A percentile compares a stretch with the other conserved stretches of the same genome.
Evolutionary conservation across 2,888 invertebrate species (phyloP).

Genomic region (Drosophila meridiana): DNA sequence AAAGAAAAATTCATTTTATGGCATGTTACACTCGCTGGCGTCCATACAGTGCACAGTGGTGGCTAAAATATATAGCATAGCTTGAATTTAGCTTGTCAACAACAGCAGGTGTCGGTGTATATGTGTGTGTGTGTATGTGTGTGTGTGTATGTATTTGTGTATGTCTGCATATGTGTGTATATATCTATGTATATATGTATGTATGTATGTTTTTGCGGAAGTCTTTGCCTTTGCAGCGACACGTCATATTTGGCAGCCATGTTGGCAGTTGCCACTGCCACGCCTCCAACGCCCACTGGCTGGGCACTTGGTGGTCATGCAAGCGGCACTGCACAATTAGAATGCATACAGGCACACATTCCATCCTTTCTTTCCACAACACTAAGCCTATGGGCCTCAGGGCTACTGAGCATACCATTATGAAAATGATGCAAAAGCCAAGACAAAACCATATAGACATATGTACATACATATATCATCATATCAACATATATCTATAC

Average conservation of each 20-base stretch:
- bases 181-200: conserved; percentile 20
- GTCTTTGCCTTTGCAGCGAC: conserved; percentile 59
- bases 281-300: conserved; percentile 11
- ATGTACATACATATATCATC: not conserved
- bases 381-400: conserved; percentile 57
- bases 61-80: conserved; percentile 63
- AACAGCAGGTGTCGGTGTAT: conserved; percentile 4
- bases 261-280: conserved; percentile 9
- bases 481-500: not conserved
- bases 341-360: conserved; percentile 71
- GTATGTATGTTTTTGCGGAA: conserved; percentile 62
- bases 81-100: conserved; percentile 66
- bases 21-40: conserved; percentile 44
- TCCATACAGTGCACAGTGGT: conserved; percentile 33
- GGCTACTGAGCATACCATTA: conserved; percentile 48
- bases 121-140: not conserved
- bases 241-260: conserved; percentile 66
- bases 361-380: conserved; percentile 41
- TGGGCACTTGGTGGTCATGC: conserved; percentile 47
- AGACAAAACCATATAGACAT: not conserved
- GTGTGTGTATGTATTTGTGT: conserved; percentile 5
- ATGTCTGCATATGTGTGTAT: not conserved
- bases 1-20: conserved; percentile 67
- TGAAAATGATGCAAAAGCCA: conserved; percentile 40
- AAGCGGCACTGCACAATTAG: conserved; percentile 69